Percentiles rank a stretch among this genome's conserved stretches.
Evolutionary conservation across 2,113 vertebrate species (phyloP).

Genomic region (Nyctibius bracteatus): DNA sequence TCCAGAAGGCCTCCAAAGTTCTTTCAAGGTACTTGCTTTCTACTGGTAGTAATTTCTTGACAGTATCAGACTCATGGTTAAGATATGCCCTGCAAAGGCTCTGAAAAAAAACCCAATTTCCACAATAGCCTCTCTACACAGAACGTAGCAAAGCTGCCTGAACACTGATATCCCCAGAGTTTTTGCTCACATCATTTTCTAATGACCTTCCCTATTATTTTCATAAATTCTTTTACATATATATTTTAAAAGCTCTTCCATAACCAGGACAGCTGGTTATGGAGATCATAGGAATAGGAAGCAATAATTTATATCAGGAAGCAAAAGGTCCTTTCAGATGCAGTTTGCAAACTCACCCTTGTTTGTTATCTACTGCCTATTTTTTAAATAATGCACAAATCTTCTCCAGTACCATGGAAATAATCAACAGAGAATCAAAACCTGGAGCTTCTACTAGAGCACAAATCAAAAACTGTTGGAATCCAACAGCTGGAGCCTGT

Average conservation of each 20-base stretch:
- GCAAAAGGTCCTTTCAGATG: conserved; percentile 56
- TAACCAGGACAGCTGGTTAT: background rate
- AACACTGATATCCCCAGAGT: background rate
- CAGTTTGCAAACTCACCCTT: conserved; percentile 73
- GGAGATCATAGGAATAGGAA: background rate
- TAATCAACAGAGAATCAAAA: conserved; percentile 83
- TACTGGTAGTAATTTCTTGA: background rate
- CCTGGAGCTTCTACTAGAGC: conserved; percentile 73
- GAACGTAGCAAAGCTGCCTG: background rate
- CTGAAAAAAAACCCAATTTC: background rate
- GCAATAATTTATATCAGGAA: conserved; percentile 11
- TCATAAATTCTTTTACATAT: background rate
- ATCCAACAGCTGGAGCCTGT: conserved; percentile 79
- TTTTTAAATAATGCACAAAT: conserved; percentile 77
- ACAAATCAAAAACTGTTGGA: conserved; percentile 82
- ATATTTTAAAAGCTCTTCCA: background rate
- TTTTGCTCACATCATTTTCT: background rate
- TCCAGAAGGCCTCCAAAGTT: background rate
- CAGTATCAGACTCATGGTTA: background rate
- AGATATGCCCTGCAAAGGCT: background rate
- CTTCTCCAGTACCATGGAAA: conserved; percentile 76
- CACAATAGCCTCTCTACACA: background rate
- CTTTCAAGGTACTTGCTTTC: background rate
- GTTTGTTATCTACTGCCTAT: conserved; percentile 58
- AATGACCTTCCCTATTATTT: background rate